phyloP scores from a whole-genome alignment of 2,888 invertebrate species.

The Pachliopta kotzebuea region DNA sequence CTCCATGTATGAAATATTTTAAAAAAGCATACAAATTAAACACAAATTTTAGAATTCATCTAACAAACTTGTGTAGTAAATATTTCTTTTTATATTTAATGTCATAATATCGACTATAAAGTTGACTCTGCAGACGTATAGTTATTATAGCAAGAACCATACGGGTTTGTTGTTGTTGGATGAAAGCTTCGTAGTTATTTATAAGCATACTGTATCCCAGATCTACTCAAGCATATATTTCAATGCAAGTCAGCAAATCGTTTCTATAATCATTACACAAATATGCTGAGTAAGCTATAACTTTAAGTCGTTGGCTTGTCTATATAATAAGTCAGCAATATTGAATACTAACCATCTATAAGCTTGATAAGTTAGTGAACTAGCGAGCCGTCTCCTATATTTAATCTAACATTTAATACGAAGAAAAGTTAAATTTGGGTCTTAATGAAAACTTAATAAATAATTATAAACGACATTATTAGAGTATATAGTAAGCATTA shows the following conservation, averaged over 20 bases:
- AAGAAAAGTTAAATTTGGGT: neutral
- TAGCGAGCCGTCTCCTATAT: neutral
- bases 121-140: neutral
- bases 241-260: conserved; percentile 21
- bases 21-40: no score
- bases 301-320: conserved; percentile 11
- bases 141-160: neutral
- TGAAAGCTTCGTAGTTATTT: conserved; percentile 3
- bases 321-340: conserved; percentile 13
- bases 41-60: neutral
- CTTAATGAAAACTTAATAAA: no score
- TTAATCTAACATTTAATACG: neutral
- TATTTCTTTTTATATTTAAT: neutral
- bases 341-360: neutral
- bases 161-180: neutral
- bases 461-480: no score
- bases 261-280: conserved; percentile 18
- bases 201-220: conserved; percentile 14
- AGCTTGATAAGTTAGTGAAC: neutral
- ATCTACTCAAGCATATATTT: conserved; percentile 7
- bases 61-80: neutral
- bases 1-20: no score
- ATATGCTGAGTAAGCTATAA: conserved; percentile 15
- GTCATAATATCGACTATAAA: neutral
- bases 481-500: no score